Conservation (phyloP, 2,113 vertebrate genomes). For the Phasianus colchicus region DNA sequence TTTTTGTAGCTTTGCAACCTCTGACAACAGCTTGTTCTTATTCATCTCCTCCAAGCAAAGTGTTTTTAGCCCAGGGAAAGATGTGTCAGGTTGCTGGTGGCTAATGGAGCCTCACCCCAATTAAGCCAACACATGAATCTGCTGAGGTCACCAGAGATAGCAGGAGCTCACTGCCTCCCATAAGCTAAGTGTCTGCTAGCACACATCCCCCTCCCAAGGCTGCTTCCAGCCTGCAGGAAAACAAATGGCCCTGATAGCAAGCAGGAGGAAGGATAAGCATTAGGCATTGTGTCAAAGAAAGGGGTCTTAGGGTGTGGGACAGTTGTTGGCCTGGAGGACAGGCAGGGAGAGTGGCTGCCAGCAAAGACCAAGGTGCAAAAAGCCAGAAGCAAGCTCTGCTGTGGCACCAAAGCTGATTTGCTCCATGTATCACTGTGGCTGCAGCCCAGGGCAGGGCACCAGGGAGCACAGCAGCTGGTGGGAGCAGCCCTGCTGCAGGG, state of each 20-base stretch:
- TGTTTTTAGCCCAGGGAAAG: background rate
- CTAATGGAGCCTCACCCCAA: background rate
- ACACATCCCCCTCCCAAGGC: fast-evolving
- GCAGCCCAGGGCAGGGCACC: background rate
- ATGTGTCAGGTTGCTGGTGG: background rate
- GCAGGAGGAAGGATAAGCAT: background rate
- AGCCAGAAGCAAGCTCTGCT: background rate
- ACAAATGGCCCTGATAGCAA: background rate
- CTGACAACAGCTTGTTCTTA: background rate
- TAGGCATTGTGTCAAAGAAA: background rate
- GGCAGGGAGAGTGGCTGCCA: background rate
- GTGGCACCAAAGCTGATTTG: background rate
- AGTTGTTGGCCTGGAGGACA: background rate
- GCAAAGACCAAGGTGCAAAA: background rate
- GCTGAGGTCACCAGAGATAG: background rate
- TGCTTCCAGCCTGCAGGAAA: background rate
- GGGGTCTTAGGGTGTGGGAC: background rate
- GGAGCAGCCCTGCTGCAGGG: background rate
- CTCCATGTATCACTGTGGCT: background rate
- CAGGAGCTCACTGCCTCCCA: background rate
- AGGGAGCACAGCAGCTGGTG: background rate
- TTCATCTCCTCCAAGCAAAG: background rate
- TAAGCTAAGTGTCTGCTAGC: background rate
- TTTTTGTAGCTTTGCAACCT: background rate
- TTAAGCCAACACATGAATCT: background rate